Percentiles rank a stretch among this genome's conserved stretches.
Conservation (phyloP, 35 echinoderm and acorn worm genomes). For the Amphiura filiformis region DNA sequence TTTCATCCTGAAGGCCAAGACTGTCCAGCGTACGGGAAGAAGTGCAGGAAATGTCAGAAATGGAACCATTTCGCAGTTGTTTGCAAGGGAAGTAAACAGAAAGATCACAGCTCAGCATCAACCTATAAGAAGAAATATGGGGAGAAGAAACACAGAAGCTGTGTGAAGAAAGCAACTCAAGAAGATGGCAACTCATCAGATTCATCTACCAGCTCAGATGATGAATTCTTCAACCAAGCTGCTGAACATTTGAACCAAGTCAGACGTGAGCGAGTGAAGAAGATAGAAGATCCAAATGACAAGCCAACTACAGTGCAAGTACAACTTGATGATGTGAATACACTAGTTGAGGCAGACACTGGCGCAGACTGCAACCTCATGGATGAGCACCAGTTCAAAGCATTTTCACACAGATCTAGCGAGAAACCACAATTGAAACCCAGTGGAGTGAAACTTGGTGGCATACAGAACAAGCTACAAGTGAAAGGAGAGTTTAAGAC, state of each 20-base stretch:
- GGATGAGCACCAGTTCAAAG: slow-evolving; percentile 51
- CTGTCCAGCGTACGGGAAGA: slow-evolving; percentile 55
- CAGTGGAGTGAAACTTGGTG: slow-evolving; percentile 9
- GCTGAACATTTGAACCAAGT: too few relatives aligned
- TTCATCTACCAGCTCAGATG: too few relatives aligned
- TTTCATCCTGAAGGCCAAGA: slow-evolving; percentile 19
- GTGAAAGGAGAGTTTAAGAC: slow-evolving; percentile 48
- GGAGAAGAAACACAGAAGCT: too few relatives aligned
- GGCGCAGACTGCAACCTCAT: slow-evolving; percentile 60
- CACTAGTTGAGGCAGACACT: not conserved
- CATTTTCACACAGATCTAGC: slow-evolving; percentile 35
- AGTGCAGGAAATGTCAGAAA: slow-evolving; percentile 18
- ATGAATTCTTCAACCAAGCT: too few relatives aligned
- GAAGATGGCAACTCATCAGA: too few relatives aligned
- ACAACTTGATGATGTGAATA: slow-evolving; percentile 4
- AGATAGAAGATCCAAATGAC: too few relatives aligned
- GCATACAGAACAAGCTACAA: slow-evolving; percentile 17
- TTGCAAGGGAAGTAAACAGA: not conserved
- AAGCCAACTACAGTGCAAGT: not conserved
- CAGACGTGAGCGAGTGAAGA: too few relatives aligned
- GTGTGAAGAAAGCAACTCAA: too few relatives aligned
- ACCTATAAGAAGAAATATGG: not conserved
- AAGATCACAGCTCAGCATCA: not conserved
- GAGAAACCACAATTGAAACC: not conserved
- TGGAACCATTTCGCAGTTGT: slow-evolving; percentile 45